Percentiles rank a stretch among this genome's conserved stretches.
Conservation (phyloP, 2,797 vertebrate species). For the Sylvilagus floridanus region DNA sequence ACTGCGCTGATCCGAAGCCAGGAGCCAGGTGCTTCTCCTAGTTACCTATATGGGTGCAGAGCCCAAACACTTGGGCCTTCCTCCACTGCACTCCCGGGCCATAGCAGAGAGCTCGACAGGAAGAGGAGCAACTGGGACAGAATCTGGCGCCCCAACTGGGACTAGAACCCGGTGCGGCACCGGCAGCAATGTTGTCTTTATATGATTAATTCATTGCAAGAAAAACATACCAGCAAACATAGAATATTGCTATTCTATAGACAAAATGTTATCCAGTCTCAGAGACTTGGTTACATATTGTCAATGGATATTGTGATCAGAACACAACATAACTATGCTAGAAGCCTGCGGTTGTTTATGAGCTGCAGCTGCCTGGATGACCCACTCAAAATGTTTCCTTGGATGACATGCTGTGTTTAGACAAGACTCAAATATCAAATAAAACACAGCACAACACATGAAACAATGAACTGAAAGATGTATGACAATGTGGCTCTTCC, state of each 20-base stretch:
- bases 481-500: not conserved
- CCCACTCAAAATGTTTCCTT: not conserved
- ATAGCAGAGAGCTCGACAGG: no score
- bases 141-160: no score
- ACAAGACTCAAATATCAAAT: not conserved
- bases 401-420: not conserved
- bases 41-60: no score
- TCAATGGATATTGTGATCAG: not conserved
- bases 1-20: no score
- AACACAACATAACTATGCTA: not conserved
- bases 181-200: not conserved
- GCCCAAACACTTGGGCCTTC: no score
- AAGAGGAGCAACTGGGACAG: no score
- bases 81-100: no score
- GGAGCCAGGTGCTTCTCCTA: no score
- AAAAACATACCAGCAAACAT: conserved; percentile 28
- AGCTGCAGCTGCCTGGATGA: not conserved
- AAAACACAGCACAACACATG: not conserved
- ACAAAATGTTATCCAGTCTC: not conserved
- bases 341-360: not conserved
- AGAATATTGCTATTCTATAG: not conserved
- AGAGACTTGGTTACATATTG: not conserved
- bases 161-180: no score
- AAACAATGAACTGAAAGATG: not conserved
- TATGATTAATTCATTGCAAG: not conserved